Percentiles rank a stretch among this genome's conserved stretches.
Conservation (phyloP, 2,113 vertebrate species). For the Apistogramma diplotaenia region DNA sequence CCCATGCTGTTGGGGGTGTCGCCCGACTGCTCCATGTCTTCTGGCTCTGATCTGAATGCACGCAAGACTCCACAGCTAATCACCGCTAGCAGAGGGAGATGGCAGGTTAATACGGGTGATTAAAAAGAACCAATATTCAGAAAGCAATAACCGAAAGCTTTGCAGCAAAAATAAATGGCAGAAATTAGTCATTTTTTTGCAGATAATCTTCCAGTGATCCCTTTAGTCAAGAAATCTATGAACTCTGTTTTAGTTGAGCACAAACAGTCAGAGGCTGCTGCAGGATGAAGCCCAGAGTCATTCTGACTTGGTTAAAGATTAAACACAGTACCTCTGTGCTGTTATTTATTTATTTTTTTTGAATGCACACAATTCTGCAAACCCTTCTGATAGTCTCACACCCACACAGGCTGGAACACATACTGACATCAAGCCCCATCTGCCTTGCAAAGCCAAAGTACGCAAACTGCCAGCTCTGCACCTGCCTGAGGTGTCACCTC, state of each 20-base stretch:
- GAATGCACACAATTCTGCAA: background rate
- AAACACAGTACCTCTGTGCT: rapidly evolving
- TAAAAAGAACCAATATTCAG: rapidly evolving
- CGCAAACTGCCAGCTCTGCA: background rate
- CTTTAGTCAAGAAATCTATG: background rate
- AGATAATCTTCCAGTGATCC: background rate
- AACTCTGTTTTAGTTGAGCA: background rate
- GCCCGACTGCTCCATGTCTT: too few species aligned
- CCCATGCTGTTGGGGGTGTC: background rate
- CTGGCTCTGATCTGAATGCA: background rate
- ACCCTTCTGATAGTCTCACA: background rate
- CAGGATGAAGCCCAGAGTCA: background rate
- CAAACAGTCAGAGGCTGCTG: rapidly evolving
- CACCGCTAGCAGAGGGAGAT: too few species aligned
- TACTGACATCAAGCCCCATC: background rate
- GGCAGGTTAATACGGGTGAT: background rate
- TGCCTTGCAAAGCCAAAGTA: background rate
- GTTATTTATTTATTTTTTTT: background rate
- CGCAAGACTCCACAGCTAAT: background rate
- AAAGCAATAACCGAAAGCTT: background rate
- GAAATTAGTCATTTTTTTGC: background rate
- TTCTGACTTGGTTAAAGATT: background rate
- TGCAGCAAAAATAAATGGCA: background rate
- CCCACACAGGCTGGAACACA: background rate
- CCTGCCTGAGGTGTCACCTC: background rate